A percentile compares a stretch with the other conserved stretches of the same genome.
phyloP scores from a whole-genome alignment of 2,888 invertebrate species.

The Chymomyza procnemis region DNA sequence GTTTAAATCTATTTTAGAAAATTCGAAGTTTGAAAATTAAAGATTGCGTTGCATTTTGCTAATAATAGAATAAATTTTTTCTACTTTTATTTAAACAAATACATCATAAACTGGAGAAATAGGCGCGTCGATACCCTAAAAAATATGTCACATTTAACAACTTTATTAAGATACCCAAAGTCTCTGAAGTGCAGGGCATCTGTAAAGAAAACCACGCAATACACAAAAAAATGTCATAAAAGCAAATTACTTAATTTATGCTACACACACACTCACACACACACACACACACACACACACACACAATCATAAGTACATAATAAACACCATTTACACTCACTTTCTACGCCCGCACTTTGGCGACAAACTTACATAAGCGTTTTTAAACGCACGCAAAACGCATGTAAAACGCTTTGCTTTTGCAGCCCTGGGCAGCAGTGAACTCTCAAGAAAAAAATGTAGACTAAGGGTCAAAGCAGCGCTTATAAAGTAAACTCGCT shows the following conservation, averaged over 20 bases:
- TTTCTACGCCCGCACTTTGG: slow-evolving; percentile 54
- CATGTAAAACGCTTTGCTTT: slow-evolving; percentile 13
- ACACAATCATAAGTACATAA: background rate
- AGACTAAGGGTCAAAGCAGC: slow-evolving; percentile 45
- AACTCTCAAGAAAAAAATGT: slow-evolving; percentile 35
- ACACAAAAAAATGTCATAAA: slow-evolving; percentile 30
- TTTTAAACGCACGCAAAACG: slow-evolving; percentile 50
- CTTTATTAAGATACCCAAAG: too few species aligned
- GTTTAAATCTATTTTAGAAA: too few species aligned
- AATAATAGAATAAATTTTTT: too few species aligned
- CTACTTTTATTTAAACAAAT: too few species aligned
- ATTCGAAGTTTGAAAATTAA: too few species aligned
- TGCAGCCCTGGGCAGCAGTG: background rate
- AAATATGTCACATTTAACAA: too few species aligned
- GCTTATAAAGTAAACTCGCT: slow-evolving; percentile 16
- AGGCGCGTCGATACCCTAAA: too few species aligned
- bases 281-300: background rate
- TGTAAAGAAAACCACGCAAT: background rate
- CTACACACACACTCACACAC: slow-evolving; percentile 32
- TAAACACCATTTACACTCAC: slow-evolving; percentile 28
- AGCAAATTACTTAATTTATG: slow-evolving; percentile 63
- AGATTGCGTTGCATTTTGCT: too few species aligned
- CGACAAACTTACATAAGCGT: slow-evolving; percentile 50
- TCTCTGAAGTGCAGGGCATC: too few species aligned
- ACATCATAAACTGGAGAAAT: too few species aligned